Conservation (phyloP, 2,113 vertebrate genomes). For the Sorex araneus region DNA sequence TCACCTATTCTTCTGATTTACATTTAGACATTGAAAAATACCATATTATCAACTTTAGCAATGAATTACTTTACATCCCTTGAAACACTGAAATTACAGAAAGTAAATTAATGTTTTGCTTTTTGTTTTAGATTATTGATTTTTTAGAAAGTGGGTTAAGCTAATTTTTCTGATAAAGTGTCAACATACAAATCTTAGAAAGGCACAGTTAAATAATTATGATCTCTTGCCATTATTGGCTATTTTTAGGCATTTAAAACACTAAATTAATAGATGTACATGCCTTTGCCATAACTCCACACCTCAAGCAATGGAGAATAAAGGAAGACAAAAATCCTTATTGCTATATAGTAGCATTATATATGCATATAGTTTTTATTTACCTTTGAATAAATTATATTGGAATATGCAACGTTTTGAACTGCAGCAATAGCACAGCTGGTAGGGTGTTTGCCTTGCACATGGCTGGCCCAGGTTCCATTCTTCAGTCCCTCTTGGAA, state of each 20-base stretch:
- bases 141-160: neutral
- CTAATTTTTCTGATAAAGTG: slow-evolving; percentile 3
- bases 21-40: neutral
- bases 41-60: neutral
- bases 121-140: slow-evolving; percentile 46
- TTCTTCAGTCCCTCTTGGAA: too few species aligned
- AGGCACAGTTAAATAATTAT: neutral
- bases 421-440: neutral
- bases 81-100: neutral
- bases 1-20: neutral
- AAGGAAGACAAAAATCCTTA: neutral
- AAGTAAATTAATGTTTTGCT: slow-evolving; percentile 57
- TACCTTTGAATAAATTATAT: neutral
- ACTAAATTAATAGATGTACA: neutral
- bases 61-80: neutral
- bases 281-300: accelerated
- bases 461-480: too few species aligned
- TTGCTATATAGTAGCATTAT: neutral
- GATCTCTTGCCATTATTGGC: neutral
- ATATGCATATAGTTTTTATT: neutral
- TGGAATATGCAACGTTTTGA: neutral
- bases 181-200: neutral
- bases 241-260: neutral
- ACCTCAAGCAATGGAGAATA: neutral
- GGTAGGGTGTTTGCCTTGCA: too few species aligned